Conservation (phyloP, 2,797 vertebrate genomes). For the Limosa lapponica region DNA sequence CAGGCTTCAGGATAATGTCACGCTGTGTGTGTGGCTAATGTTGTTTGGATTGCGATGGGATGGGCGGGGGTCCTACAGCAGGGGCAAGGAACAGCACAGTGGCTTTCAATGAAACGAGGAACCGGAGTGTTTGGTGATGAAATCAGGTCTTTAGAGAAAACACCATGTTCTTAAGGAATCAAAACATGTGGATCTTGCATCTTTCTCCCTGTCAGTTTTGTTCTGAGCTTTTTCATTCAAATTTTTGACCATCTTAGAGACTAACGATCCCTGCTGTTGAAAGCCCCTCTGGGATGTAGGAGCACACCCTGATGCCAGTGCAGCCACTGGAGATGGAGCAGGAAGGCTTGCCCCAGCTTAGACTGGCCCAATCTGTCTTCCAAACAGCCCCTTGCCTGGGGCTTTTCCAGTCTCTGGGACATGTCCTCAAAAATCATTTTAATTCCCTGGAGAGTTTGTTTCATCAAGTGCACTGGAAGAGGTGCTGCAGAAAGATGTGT, state of each 20-base stretch:
- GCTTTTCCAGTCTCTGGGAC: neutral
- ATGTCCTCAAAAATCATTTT: neutral
- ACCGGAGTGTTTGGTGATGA: neutral
- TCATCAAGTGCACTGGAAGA: neutral
- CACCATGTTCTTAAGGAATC: neutral
- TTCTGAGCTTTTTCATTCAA: neutral
- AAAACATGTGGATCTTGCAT: neutral
- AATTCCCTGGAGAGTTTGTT: neutral
- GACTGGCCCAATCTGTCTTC: neutral
- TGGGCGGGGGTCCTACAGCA: neutral
- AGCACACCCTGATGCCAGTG: neutral
- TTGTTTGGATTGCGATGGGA: neutral
- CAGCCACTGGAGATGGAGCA: neutral
- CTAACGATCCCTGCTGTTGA: neutral
- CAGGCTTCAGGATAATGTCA: fast-evolving
- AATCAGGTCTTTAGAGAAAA: neutral
- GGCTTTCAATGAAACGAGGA: neutral
- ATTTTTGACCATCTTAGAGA: neutral
- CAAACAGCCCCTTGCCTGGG: fast-evolving
- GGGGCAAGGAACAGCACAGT: neutral
- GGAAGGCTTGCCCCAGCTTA: neutral
- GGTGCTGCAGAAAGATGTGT: neutral
- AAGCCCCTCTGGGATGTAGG: neutral
- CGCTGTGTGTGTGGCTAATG: neutral
- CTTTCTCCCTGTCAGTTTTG: neutral